Evolutionary conservation across 1,140 invertebrate species (phyloP).

Genomic region (Lasioglossum albipes): DNA sequence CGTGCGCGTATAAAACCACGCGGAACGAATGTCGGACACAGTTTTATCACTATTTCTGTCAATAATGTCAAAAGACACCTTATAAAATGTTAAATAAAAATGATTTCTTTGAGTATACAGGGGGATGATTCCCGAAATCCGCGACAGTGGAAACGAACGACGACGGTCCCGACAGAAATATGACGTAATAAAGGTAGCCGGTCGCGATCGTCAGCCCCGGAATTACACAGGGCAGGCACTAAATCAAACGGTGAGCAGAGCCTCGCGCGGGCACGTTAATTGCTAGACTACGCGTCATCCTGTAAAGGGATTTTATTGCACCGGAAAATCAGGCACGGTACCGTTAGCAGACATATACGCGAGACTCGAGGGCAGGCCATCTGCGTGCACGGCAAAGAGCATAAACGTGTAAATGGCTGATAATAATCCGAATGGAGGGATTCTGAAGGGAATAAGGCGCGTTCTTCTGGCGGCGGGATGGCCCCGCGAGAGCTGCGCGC

Average conservation of each 20-base stretch:
- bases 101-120: no score
- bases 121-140: not conserved
- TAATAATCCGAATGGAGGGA: constrained; percentile 42
- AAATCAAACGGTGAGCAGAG: constrained; percentile 29
- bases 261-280: constrained; percentile 36
- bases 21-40: no score
- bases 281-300: constrained; percentile 34
- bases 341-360: constrained; percentile 32
- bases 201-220: not conserved
- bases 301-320: constrained; percentile 46
- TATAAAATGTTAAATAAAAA: no score
- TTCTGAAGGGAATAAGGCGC: constrained; percentile 7
- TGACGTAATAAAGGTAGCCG: constrained; percentile 10
- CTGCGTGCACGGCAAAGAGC: constrained; percentile 42
- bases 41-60: no score
- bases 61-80: no score
- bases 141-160: not conserved
- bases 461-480: constrained; percentile 7
- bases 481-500: constrained; percentile 3
- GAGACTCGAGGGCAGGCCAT: constrained; percentile 1
- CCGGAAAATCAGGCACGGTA: constrained; percentile 46
- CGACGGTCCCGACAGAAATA: not conserved
- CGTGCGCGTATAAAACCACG: no score
- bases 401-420: constrained; percentile 55
- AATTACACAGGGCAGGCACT: constrained; percentile 17